phyloP scores from a whole-genome alignment of 2,888 invertebrate species.

The Melitaea athalia region DNA sequence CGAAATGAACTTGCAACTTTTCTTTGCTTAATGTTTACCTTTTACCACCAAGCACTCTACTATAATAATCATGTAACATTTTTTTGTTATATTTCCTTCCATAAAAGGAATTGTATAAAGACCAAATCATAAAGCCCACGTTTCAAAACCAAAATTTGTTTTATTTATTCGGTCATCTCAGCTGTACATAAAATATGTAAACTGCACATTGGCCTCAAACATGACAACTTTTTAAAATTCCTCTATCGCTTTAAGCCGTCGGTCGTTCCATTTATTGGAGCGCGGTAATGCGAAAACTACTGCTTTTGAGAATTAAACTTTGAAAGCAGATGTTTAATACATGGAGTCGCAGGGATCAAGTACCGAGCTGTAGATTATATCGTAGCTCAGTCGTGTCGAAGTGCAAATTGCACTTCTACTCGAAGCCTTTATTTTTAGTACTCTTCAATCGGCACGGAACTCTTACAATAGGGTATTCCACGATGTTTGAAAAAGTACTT shows the following conservation, averaged over 20 bases:
- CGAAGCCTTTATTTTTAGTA: not conserved
- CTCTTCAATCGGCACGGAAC: not conserved
- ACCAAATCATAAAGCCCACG: no score
- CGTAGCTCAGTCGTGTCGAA: constrained; percentile 7
- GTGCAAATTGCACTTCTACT: constrained; percentile 10
- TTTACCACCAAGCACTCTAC: no score
- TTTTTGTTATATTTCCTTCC: no score
- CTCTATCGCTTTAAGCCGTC: constrained; percentile 4
- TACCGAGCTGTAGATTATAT: constrained; percentile 19
- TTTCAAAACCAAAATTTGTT: no score
- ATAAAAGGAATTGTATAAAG: no score
- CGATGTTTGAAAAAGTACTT: no score
- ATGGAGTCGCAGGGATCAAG: constrained; percentile 16
- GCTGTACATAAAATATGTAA: no score
- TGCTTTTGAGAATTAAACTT: constrained; percentile 12
- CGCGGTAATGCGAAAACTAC: constrained; percentile 13
- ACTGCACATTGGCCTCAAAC: not conserved
- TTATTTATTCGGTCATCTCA: no score
- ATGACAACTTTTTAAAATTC: not conserved
- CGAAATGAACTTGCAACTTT: no score
- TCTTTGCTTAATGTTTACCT: no score
- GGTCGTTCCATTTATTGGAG: constrained; percentile 3
- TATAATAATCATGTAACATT: no score
- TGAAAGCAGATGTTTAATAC: constrained; percentile 21
- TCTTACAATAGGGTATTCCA: no score